Evolutionary conservation across 2,113 vertebrate species (phyloP).

Genomic region (Philantomba maxwellii): DNA sequence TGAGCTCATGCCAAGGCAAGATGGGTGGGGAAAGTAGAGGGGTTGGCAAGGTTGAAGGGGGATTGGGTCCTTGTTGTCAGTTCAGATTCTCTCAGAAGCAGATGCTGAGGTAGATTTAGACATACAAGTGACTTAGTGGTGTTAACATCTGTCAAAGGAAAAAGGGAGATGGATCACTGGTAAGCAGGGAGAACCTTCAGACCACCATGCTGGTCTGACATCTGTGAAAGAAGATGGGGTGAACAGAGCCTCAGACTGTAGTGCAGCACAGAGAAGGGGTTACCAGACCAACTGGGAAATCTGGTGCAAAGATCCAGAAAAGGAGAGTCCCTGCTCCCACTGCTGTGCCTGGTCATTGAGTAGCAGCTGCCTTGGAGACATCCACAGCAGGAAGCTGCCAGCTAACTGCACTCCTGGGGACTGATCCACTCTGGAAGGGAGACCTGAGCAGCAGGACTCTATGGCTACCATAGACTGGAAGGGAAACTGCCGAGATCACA

Average conservation of each 20-base stretch:
- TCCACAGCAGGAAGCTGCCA: not conserved
- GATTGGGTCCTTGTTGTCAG: not conserved
- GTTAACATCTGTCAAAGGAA: not conserved
- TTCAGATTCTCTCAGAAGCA: constrained; percentile 8
- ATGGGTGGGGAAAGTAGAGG: not conserved
- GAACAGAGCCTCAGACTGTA: not conserved
- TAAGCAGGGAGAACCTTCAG: not conserved
- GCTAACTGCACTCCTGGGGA: not conserved
- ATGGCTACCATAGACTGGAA: not conserved
- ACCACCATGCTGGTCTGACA: not conserved
- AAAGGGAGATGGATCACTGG: not conserved
- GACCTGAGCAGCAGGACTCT: not conserved
- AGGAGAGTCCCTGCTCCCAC: not conserved
- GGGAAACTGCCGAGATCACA: not conserved
- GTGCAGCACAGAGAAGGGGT: not conserved
- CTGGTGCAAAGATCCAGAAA: not conserved
- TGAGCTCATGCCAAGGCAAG: not conserved
- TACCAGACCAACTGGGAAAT: not conserved
- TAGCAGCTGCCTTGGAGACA: not conserved
- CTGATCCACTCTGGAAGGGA: not conserved
- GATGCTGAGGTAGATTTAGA: not conserved
- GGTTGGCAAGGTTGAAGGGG: not conserved
- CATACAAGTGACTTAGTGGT: not conserved
- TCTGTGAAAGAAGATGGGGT: not conserved
- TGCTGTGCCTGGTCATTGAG: not conserved